Percentiles rank a stretch among this genome's conserved stretches.
phyloP scores from a whole-genome alignment of 2,113 vertebrate species.

The Notarius quadriscutis region DNA sequence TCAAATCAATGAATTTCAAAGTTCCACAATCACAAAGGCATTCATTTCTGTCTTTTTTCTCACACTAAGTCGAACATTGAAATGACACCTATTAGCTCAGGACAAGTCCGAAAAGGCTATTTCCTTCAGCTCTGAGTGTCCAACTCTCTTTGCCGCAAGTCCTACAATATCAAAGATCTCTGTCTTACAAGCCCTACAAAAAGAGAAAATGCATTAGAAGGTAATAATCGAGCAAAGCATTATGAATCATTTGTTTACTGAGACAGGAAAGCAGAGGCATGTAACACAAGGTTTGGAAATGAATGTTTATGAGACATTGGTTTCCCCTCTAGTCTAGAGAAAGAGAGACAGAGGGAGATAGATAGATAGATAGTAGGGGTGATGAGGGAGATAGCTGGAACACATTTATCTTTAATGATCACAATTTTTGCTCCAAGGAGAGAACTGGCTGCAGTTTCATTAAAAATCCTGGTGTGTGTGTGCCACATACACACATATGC shows the following conservation, averaged over 20 bases:
- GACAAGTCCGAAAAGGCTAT: background rate
- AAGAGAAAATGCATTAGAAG: background rate
- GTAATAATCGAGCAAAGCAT: background rate
- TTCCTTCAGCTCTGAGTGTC: background rate
- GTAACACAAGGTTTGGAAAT: slow-evolving; percentile 30
- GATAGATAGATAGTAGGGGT: slow-evolving; percentile 24
- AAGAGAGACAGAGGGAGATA: slow-evolving; percentile 21
- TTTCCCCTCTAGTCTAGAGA: slow-evolving; percentile 13
- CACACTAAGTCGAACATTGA: background rate
- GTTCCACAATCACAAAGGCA: background rate
- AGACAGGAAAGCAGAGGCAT: slow-evolving; percentile 30
- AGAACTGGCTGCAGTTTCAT: slow-evolving; percentile 60
- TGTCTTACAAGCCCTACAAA: background rate
- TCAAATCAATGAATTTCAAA: slow-evolving; percentile 41
- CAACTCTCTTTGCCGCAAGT: background rate
- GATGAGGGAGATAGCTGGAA: slow-evolving; percentile 49
- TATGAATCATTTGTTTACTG: slow-evolving; percentile 43
- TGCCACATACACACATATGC: background rate
- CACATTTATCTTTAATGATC: slow-evolving; percentile 72
- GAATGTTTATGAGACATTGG: slow-evolving; percentile 39
- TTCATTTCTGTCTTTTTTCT: background rate
- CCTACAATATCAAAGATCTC: background rate
- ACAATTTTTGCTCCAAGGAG: slow-evolving; percentile 58
- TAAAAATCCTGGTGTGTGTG: slow-evolving; percentile 45
- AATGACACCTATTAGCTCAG: background rate